Base-by-base conservation (phyloP, 2,888 invertebrate genomes). In the Heliconius erato region DNA sequence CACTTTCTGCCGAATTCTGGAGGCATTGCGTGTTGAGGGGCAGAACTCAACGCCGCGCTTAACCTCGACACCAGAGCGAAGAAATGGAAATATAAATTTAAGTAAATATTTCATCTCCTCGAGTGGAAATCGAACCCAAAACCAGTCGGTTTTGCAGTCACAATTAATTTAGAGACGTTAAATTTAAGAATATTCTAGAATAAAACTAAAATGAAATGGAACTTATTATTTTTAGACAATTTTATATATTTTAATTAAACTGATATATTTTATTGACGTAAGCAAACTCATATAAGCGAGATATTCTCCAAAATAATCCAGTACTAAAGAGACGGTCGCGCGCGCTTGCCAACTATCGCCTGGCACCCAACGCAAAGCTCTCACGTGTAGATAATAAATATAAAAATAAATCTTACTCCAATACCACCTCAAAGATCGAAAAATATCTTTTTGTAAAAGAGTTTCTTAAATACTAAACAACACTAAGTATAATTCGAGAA, bases 281-380 rank as follows among this genome's bases (percentile, higher is more conserved):
- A 44, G 67, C 19, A 78, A 44, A 28, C 67, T 44, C 49, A 79
- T 83, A 83, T 74, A 82, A 82, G 67, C 81, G 54, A 74, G 71
- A 49, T 79, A 87, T 90, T 89, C 84, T 88, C 89, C 88, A 89
- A 89, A 89, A 88, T 86, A 85, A 86, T 90, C 87, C 87, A 90
- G 91, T 90, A 68, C 79, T 63, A 72, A 74, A 40, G 69, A 28
- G 76, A 54, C 80, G 81, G 80, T 67, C 83, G 79, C 77, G 63
- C 79, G 76, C 84, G 76, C 83, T 84, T 83, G 86, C 85, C 88
- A 87, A 86, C 85, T 88, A 86, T 87, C 86, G 85, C 82, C 79
- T 59, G 44, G 44, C 81, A 65, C 44, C 72, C 12, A 77, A 49
- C 79, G 44, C 26, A 9, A 19, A 80, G n/a, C 76, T 28, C 2